Evolutionary conservation across 1,140 invertebrate genomes (phyloP).

Genomic region (Formica selysi): DNA sequence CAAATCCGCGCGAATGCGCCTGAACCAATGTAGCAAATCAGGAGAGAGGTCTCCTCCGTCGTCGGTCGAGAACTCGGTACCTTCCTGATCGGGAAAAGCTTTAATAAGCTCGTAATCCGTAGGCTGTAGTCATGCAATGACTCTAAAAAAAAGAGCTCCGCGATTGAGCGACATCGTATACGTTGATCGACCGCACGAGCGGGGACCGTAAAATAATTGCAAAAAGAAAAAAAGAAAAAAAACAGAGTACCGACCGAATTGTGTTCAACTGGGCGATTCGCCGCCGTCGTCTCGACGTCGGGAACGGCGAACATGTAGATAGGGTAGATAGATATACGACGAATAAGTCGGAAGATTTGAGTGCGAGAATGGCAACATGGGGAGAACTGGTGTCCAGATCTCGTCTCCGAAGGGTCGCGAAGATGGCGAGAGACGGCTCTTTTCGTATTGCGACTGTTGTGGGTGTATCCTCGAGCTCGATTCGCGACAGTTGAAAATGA

Average conservation of each 20-base stretch:
- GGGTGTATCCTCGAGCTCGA: constrained; percentile 37
- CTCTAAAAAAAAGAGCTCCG: constrained; percentile 73
- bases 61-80: constrained; percentile 78
- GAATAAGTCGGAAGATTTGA: constrained; percentile 79
- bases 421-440: constrained; percentile 62
- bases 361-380: constrained; percentile 84
- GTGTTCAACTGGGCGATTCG: constrained; percentile 68
- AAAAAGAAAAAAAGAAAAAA: neutral
- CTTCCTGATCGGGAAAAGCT: constrained; percentile 80
- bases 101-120: constrained; percentile 79
- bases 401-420: constrained; percentile 63
- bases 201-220: constrained; percentile 53
- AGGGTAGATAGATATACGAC: constrained; percentile 74
- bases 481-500: constrained; percentile 71
- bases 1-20: constrained; percentile 49
- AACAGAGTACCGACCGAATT: constrained; percentile 67
- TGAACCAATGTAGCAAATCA: constrained; percentile 64
- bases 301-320: constrained; percentile 62
- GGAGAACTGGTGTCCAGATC: constrained; percentile 72
- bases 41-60: constrained; percentile 42
- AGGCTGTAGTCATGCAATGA: constrained; percentile 82
- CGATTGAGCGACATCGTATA: constrained; percentile 75
- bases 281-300: constrained; percentile 71
- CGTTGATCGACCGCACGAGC: constrained; percentile 69
- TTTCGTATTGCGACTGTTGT: constrained; percentile 69